phyloP scores from a whole-genome alignment of 1,140 invertebrate genomes.

The Limonius californicus region DNA sequence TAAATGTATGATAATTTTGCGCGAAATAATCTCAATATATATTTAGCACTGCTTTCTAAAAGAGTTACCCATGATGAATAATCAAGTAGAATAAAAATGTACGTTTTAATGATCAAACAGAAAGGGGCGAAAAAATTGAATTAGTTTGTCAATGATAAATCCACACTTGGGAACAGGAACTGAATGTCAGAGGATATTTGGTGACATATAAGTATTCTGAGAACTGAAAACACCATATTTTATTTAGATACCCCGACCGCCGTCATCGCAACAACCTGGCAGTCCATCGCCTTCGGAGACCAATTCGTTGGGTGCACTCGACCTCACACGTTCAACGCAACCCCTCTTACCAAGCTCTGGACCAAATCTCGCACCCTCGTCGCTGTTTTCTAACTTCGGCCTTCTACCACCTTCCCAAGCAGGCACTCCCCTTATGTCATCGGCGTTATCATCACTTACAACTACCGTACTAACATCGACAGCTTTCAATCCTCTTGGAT shows the following conservation, averaged over 20 bases:
- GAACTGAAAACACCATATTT: not conserved
- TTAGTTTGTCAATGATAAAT: no score
- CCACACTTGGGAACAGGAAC: no score
- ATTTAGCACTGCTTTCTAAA: no score
- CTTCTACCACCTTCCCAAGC: slow-evolving; percentile 57
- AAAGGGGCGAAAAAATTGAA: no score
- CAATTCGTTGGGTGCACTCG: slow-evolving; percentile 55
- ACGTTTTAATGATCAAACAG: no score
- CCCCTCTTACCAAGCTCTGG: slow-evolving; percentile 41
- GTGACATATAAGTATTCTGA: no score
- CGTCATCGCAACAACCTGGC: slow-evolving; percentile 41
- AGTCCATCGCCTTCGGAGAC: slow-evolving; percentile 51
- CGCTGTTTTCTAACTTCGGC: slow-evolving; percentile 60
- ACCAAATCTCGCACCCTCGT: slow-evolving; percentile 50
- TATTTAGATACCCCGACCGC: slow-evolving; percentile 41
- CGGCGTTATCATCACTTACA: slow-evolving; percentile 69
- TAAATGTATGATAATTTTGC: not conserved
- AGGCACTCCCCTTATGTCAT: slow-evolving; percentile 57
- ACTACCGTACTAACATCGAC: slow-evolving; percentile 72
- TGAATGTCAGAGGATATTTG: no score
- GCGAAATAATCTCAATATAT: not conserved
- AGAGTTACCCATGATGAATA: no score
- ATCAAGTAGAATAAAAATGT: no score
- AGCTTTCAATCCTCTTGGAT: slow-evolving; percentile 75
- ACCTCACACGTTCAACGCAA: slow-evolving; percentile 51